Evolutionary conservation across 2,113 vertebrate genomes (phyloP).

Genomic region (Ranitomeya imitator): DNA sequence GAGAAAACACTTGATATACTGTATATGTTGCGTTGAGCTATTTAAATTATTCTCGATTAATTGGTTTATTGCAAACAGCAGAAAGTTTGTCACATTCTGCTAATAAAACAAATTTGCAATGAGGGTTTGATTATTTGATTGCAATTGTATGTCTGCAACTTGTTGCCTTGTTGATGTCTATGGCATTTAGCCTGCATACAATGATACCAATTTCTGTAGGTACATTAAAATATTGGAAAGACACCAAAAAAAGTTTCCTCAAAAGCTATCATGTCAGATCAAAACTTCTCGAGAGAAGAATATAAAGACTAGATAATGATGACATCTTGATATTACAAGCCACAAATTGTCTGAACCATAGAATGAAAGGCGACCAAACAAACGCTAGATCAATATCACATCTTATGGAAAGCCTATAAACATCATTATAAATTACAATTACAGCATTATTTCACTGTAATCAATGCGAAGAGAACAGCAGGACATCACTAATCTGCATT

Average conservation of each 20-base stretch:
- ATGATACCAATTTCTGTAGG: neutral
- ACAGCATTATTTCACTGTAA: constrained; percentile 48
- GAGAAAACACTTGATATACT: too few species aligned
- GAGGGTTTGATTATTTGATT: too few species aligned
- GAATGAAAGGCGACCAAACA: neutral
- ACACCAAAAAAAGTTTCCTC: neutral
- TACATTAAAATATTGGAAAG: neutral
- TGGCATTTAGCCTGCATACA: neutral
- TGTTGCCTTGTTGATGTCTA: neutral
- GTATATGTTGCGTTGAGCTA: too few species aligned
- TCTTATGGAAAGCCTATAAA: constrained; percentile 33
- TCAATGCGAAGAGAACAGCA: constrained; percentile 16
- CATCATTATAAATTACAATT: constrained; percentile 50
- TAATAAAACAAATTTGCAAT: too few species aligned
- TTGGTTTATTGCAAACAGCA: too few species aligned
- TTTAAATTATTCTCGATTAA: too few species aligned
- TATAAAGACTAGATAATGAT: constrained; percentile 10
- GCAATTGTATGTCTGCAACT: too few species aligned
- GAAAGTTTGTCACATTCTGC: too few species aligned
- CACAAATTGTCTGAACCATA: neutral
- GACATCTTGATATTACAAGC: neutral
- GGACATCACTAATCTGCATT: constrained; percentile 30
- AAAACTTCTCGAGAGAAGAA: neutral
- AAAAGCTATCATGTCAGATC: neutral
- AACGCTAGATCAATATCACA: constrained; percentile 28